Conservation (phyloP, 2,797 vertebrate species). For the Cossypha caffra region DNA sequence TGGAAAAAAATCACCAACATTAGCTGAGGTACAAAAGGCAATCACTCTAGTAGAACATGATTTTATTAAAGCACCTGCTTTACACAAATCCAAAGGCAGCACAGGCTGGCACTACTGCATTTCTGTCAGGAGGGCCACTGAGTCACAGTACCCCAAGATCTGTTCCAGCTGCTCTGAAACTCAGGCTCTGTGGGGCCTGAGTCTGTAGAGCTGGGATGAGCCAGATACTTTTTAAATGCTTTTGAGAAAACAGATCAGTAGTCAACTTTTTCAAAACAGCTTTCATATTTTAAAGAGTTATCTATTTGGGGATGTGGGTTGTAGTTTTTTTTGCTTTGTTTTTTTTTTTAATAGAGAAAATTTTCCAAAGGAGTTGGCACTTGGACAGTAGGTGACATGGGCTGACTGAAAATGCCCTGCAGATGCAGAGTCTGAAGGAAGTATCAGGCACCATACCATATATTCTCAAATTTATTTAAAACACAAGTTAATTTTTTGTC, state of each 20-base stretch:
- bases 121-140: background rate
- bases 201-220: background rate
- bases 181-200: background rate
- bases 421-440: background rate
- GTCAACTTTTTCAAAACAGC: background rate
- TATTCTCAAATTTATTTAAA: background rate
- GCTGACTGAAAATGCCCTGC: background rate
- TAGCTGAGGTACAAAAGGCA: background rate
- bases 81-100: background rate
- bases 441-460: background rate
- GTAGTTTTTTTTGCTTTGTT: background rate
- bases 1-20: background rate
- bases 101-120: background rate
- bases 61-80: background rate
- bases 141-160: background rate
- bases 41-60: background rate
- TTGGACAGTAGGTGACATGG: background rate
- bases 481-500: background rate
- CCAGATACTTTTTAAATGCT: background rate
- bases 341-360: background rate
- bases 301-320: accelerated
- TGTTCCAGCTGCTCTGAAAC: background rate
- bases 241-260: background rate
- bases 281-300: background rate
- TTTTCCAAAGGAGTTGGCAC: background rate